Conservation (phyloP, 2,797 vertebrate species). For the Argentina silus region DNA sequence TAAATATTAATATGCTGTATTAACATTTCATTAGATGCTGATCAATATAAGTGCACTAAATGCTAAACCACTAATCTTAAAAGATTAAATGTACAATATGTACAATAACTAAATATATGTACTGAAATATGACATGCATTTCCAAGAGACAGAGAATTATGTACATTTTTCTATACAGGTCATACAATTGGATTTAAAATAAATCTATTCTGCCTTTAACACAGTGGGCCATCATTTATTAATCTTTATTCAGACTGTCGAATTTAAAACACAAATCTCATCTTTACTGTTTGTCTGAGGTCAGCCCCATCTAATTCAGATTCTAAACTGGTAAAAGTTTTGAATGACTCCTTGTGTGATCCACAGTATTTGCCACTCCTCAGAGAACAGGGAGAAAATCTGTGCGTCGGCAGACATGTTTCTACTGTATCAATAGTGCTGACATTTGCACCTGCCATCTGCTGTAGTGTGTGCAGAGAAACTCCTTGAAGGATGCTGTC, state of each 20-base stretch:
- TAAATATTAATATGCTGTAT: not conserved
- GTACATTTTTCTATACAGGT: no score
- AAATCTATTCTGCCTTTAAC: no score
- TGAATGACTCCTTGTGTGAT: not conserved
- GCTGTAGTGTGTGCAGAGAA: not conserved
- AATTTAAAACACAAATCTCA: constrained; percentile 3
- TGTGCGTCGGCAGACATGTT: not conserved
- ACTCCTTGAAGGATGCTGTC: not conserved
- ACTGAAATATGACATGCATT: no score
- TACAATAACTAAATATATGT: not conserved
- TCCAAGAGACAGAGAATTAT: no score
- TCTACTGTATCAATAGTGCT: constrained; percentile 2
- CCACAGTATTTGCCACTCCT: not conserved
- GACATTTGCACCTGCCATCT: constrained; percentile 4
- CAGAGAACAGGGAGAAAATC: constrained; percentile 2
- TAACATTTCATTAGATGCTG: no score
- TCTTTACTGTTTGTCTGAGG: not conserved
- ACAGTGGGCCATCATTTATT: no score
- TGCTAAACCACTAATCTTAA: not conserved
- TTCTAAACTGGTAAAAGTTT: not conserved
- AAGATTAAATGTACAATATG: not conserved
- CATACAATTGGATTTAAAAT: not conserved
- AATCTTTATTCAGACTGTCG: not conserved
- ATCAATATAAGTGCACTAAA: not conserved
- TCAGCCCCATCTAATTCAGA: not conserved